A percentile compares a stretch with the other conserved stretches of the same genome.
Evolutionary conservation across 2,888 invertebrate species (phyloP).

Genomic region (Cyclophora albipunctata): DNA sequence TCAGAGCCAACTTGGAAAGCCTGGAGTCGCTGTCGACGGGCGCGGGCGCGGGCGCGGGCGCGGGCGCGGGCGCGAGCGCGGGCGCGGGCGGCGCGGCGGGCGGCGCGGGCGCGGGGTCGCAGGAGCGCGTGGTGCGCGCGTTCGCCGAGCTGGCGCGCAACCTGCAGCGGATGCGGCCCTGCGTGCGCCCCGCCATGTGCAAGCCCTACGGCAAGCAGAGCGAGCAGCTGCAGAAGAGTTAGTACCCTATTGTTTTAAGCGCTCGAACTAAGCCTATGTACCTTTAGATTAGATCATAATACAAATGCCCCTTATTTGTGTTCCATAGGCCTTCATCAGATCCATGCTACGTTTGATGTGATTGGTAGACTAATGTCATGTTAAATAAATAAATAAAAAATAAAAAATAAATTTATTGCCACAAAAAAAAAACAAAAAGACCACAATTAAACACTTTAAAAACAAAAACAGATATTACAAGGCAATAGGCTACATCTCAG

Average conservation of each 20-base stretch:
- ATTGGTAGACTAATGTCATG: not conserved
- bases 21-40: constrained; percentile 78
- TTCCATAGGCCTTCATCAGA: too few species aligned
- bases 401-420: too few species aligned
- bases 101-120: constrained; percentile 75
- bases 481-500: too few species aligned
- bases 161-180: constrained; percentile 91
- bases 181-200: constrained; percentile 91
- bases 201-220: constrained; percentile 94
- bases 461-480: too few species aligned
- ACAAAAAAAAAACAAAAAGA: too few species aligned
- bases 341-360: too few species aligned
- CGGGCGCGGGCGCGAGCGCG: constrained; percentile 80
- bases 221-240: constrained; percentile 91
- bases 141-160: constrained; percentile 92
- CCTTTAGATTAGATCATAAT: too few species aligned
- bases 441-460: too few species aligned
- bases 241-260: constrained; percentile 12
- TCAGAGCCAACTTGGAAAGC: constrained; percentile 81
- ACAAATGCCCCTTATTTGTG: too few species aligned
- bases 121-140: constrained; percentile 89
- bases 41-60: constrained; percentile 82
- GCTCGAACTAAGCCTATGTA: too few species aligned
- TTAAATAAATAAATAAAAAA: too few species aligned
- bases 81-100: constrained; percentile 69